A percentile compares a stretch with the other conserved stretches of the same genome.
phyloP scores from a whole-genome alignment of 2,113 vertebrate genomes.

The Embiotoca jacksoni region DNA sequence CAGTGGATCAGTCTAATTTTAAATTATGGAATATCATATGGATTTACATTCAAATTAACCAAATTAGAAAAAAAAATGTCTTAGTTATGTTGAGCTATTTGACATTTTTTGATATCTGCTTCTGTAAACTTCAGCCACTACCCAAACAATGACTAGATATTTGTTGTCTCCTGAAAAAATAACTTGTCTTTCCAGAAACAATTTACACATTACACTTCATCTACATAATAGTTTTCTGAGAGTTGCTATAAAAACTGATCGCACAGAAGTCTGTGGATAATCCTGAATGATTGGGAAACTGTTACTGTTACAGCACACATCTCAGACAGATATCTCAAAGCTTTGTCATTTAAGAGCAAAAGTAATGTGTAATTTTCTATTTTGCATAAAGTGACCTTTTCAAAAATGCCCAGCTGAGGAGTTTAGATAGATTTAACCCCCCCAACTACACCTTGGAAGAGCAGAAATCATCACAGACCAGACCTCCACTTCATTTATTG shows the following conservation, averaged over 20 bases:
- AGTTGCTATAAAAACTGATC: constrained; percentile 14
- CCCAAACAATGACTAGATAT: not conserved
- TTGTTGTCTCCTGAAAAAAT: not conserved
- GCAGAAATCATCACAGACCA: constrained; percentile 16
- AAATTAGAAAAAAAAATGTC: not conserved
- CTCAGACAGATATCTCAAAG: not conserved
- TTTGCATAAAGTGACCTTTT: constrained; percentile 12
- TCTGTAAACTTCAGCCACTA: not conserved
- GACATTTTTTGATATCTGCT: not conserved
- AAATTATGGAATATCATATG: not conserved
- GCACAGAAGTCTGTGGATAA: constrained; percentile 1
- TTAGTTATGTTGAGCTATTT: too few species aligned
- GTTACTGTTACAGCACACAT: not conserved
- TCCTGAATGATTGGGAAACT: not conserved
- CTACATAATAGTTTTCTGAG: not conserved
- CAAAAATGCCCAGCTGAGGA: not conserved
- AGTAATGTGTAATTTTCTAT: not conserved
- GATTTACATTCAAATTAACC: not conserved
- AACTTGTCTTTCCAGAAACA: constrained; percentile 1
- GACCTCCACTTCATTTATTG: constrained; percentile 34
- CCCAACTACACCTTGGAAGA: constrained; percentile 10
- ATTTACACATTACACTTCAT: not conserved
- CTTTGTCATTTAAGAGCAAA: not conserved
- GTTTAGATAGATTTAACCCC: constrained; percentile 1
- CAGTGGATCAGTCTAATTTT: not conserved